Conservation (phyloP, 2,113 vertebrate species). For the Oreochromis spilurus region DNA sequence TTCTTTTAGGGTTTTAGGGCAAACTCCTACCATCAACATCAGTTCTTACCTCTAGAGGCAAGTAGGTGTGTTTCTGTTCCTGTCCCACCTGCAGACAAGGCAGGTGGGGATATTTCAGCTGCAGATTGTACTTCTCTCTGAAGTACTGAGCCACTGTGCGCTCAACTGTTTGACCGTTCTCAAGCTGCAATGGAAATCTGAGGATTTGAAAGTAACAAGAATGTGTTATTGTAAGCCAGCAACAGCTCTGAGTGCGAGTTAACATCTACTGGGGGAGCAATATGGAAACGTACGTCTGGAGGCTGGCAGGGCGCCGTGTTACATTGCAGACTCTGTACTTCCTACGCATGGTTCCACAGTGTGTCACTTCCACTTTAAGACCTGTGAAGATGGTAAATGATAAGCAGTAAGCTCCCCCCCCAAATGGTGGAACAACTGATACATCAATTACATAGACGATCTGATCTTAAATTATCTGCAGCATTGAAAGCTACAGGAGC, state of each 20-base stretch:
- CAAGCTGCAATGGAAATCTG: constrained; percentile 95
- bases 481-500: neutral
- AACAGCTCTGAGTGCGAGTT: accelerated
- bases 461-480: neutral
- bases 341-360: constrained; percentile 95
- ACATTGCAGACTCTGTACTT: constrained; percentile 97
- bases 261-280: neutral
- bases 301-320: constrained; percentile 89
- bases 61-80: constrained; percentile 97
- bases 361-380: constrained; percentile 98
- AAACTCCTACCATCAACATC: neutral
- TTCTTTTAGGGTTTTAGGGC: neutral
- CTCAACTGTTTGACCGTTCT: constrained; percentile 95
- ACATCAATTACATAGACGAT: neutral
- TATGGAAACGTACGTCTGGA: constrained; percentile 83
- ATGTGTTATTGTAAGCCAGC: neutral
- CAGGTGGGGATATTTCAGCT: constrained; percentile 95
- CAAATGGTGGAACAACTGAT: neutral
- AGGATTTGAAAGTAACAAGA: neutral
- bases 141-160: constrained; percentile 98
- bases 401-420: neutral
- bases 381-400: constrained; percentile 66
- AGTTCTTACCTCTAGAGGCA: constrained; percentile 89
- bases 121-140: constrained; percentile 94
- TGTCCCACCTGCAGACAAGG: constrained; percentile 97